Evolutionary conservation across 1,140 invertebrate genomes (phyloP).

Genomic region (Hyles euphorbiae): DNA sequence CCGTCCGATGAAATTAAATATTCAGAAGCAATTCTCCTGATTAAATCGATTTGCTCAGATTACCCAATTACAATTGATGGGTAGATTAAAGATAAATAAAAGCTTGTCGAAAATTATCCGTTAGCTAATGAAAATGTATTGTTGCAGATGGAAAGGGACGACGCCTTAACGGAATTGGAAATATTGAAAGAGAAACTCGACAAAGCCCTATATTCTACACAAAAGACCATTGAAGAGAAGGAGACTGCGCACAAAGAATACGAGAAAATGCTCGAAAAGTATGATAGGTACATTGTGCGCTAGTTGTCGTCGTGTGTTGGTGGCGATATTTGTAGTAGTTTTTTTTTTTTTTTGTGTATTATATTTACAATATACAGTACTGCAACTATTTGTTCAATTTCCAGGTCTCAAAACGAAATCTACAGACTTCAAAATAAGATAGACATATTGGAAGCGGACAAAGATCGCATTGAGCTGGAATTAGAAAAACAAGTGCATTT

Average conservation of each 20-base stretch:
- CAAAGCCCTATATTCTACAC: constrained; percentile 86
- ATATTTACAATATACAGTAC: background rate
- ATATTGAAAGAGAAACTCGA: constrained; percentile 93
- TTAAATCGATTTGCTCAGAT: too few species aligned
- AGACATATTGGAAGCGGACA: constrained; percentile 90
- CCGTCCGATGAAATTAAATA: too few species aligned
- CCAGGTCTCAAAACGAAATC: constrained; percentile 89
- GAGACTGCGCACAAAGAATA: constrained; percentile 92
- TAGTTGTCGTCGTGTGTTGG: too few species aligned
- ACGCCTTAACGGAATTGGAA: constrained; percentile 88
- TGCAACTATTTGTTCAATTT: constrained; percentile 19
- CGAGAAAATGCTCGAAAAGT: constrained; percentile 94
- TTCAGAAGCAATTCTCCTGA: too few species aligned
- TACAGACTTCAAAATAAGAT: constrained; percentile 91
- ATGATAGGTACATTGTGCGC: constrained; percentile 83
- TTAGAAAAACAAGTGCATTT: constrained; percentile 89
- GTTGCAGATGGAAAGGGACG: constrained; percentile 88
- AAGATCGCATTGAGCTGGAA: constrained; percentile 89
- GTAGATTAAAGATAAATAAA: too few species aligned
- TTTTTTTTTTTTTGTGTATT: background rate
- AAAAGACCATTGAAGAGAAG: constrained; percentile 91
- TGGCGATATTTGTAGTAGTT: constrained; percentile 21
- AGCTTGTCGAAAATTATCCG: too few species aligned
- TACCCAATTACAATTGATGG: too few species aligned
- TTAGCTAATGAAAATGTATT: background rate